Evolutionary conservation across 2,888 invertebrate species (phyloP).

Genomic region (Morpho achilles): DNA sequence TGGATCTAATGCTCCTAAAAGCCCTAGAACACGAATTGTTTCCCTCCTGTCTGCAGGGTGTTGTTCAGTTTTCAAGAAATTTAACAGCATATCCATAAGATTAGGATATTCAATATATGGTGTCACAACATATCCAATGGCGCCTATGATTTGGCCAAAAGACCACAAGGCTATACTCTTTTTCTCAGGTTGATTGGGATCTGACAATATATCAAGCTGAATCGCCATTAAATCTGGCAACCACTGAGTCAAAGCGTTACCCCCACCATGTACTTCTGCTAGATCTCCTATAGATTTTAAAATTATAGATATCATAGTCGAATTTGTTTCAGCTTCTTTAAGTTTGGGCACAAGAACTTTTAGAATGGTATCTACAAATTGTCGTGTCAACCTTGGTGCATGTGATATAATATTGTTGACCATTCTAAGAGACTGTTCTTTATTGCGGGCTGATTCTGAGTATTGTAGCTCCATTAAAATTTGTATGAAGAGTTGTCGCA

Average conservation of each 20-base stretch:
- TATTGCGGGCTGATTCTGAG: slow-evolving; percentile 96
- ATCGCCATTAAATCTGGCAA: slow-evolving; percentile 93
- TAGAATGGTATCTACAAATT: slow-evolving; percentile 96
- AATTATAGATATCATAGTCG: slow-evolving; percentile 94
- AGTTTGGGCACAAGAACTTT: slow-evolving; percentile 94
- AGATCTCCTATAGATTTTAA: slow-evolving; percentile 96
- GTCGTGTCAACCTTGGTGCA: slow-evolving; percentile 94
- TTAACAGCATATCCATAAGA: slow-evolving; percentile 93
- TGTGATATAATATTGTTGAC: slow-evolving; percentile 96
- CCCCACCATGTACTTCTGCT: slow-evolving; percentile 93
- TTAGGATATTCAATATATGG: slow-evolving; percentile 97
- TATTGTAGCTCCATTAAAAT: slow-evolving; percentile 95
- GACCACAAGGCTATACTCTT: slow-evolving; percentile 97
- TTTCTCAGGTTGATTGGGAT: slow-evolving; percentile 95
- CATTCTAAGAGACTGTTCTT: slow-evolving; percentile 97
- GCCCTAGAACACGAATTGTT: slow-evolving; percentile 95
- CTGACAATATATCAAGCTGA: slow-evolving; percentile 94
- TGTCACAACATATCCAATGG: slow-evolving; percentile 96
- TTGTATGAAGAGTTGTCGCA: slow-evolving; percentile 94
- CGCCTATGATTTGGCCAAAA: slow-evolving; percentile 96
- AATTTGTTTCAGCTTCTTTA: slow-evolving; percentile 92
- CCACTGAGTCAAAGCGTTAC: slow-evolving; percentile 93
- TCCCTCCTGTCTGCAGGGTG: slow-evolving; percentile 90
- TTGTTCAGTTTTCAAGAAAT: slow-evolving; percentile 97
- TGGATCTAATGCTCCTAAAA: slow-evolving; percentile 98